Base-by-base conservation (phyloP, 1,140 invertebrate genomes). In the Philotrypesis tridentata region DNA sequence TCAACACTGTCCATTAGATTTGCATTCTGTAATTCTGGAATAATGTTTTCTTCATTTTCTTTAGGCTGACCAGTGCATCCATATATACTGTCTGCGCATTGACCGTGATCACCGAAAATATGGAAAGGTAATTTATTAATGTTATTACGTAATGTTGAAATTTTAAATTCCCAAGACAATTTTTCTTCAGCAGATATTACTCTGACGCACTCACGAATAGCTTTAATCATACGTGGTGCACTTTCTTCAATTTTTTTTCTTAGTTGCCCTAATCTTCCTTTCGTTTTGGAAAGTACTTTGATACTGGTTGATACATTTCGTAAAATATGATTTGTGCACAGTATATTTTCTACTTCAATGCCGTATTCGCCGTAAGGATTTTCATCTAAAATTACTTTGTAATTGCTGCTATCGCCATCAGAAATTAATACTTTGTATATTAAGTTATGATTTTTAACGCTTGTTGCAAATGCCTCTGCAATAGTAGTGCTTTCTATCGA, bases 401-500 rank as follows among this genome's bases (percentile, higher is more conserved):
- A 67, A 33, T 65, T 77, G 43, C 60, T 65, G 33, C 40, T 43
- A 21, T 77, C 75, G 1, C 75, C 61, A 67, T 77, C 75, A 14
- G 75, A 65, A 40, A 77, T 77, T 14, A 77, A 27, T 27, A 67
- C 60, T 63, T 37, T 76, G n/a, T 76, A 76, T 8, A 79, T 79
- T 27, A 43, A 61, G 60, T 60, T 23, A n/a, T 75, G 78, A 77
- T 80, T 55, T 82, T 85, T 77, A 65, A 83, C 80, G 68, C 70
- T 83, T 72, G 76, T 48, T 33, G 6, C 0, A 21, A 61, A 80
- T 31, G 12, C 48, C 61, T 80, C 48, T 31, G 12, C 33, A 2
- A 65, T 67, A 7, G 79, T 48, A 27, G n/a, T 1, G 17, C 55
- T 80, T 65, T 73, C 55, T 70, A 80, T 80, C 27, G 48, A 63